A percentile compares a stretch with the other conserved stretches of the same genome.
Conservation (phyloP, 2,113 vertebrate genomes). For the Centrocercus urophasianus region DNA sequence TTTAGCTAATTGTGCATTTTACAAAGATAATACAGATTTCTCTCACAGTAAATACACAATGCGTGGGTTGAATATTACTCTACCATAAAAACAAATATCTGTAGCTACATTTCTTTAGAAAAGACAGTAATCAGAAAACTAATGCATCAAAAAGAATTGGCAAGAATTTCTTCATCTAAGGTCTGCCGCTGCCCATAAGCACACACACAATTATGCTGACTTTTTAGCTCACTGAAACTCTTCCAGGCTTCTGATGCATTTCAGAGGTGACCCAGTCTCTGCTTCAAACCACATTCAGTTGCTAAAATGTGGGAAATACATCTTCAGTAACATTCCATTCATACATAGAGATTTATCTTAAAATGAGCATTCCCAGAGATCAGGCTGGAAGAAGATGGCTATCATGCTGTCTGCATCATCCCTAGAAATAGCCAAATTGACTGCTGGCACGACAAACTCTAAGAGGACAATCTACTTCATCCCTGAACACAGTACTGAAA, state of each 20-base stretch:
- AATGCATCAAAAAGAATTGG: background rate
- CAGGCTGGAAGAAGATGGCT: background rate
- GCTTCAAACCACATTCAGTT: background rate
- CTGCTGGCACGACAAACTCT: background rate
- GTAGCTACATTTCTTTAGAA: background rate
- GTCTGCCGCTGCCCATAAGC: background rate
- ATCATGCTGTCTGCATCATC: background rate
- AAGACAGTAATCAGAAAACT: background rate
- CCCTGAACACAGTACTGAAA: background rate
- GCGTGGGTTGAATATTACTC: background rate
- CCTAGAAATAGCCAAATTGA: background rate
- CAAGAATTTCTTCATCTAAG: background rate
- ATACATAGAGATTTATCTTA: background rate
- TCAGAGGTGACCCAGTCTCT: background rate
- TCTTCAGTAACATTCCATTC: background rate
- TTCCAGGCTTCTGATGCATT: background rate
- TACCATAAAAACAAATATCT: background rate
- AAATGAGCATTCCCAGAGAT: background rate
- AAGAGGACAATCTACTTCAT: background rate
- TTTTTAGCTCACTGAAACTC: background rate
- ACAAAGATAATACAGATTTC: slow-evolving; percentile 55
- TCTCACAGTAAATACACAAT: slow-evolving; percentile 37
- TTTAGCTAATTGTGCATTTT: slow-evolving; percentile 49
- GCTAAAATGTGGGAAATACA: background rate
- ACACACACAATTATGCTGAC: background rate